Percentiles rank a stretch among this genome's conserved stretches.
phyloP scores from a whole-genome alignment of 2,888 invertebrate species.

The Sthenelais limicola region DNA sequence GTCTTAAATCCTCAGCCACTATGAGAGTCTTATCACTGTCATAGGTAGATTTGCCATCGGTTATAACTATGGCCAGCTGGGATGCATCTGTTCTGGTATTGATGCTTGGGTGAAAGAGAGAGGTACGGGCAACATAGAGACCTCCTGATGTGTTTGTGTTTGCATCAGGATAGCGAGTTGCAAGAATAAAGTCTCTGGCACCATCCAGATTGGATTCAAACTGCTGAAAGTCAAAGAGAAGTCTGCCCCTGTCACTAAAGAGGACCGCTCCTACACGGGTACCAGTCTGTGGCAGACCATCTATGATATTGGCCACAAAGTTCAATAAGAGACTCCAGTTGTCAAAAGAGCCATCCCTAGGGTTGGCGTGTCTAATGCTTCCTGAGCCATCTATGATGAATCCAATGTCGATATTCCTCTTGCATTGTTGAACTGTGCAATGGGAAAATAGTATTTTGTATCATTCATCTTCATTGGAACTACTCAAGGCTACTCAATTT shows the following conservation, averaged over 20 bases:
- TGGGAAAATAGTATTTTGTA: too few species aligned
- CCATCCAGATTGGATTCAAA: too few species aligned
- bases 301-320: slow-evolving; percentile 38
- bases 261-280: slow-evolving; percentile 32
- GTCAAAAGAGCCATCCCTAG: slow-evolving; percentile 7
- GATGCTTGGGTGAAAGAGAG: slow-evolving; percentile 7
- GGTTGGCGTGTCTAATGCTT: slow-evolving; percentile 37
- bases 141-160: slow-evolving; percentile 36
- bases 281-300: slow-evolving; percentile 11
- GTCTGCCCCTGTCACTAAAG: slow-evolving; percentile 25
- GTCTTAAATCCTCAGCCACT: slow-evolving; percentile 9
- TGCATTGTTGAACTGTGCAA: too few species aligned
- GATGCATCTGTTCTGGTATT: slow-evolving; percentile 14
- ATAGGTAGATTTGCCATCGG: slow-evolving; percentile 40
- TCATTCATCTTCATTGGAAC: too few species aligned
- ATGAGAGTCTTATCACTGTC: slow-evolving; percentile 22
- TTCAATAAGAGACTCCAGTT: slow-evolving; percentile 39
- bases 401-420: slow-evolving; percentile 34
- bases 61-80: slow-evolving; percentile 36
- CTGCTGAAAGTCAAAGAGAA: slow-evolving; percentile 34
- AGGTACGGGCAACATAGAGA: slow-evolving; percentile 3
- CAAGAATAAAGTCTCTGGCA: neutral
- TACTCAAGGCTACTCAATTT: too few species aligned
- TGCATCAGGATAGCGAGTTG: neutral
- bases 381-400: slow-evolving; percentile 44